Evolutionary conservation across 2,797 vertebrate genomes (phyloP), one percentile per base, ranked within the genome.

Genomic region (Poecilia velifera): DNA sequence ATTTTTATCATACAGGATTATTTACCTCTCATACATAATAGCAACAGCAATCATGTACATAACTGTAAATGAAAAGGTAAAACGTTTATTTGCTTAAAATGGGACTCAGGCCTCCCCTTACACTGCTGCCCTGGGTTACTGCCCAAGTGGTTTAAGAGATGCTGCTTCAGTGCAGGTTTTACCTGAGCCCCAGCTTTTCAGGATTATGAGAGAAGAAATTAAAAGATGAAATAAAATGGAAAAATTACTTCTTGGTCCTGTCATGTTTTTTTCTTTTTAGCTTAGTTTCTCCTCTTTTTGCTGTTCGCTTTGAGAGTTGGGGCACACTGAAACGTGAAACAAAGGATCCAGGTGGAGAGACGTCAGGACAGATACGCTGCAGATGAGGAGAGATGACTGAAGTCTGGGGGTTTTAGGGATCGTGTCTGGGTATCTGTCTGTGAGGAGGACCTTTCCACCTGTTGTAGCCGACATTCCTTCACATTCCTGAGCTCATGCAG

Each of bases 401-500:
- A 72, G 25, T 71, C 20, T 34, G 1, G 41, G 31, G 36, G 31
- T 28, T 74, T 79, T 53, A 76, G 49, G 57, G 57, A 64, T 74
- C 82, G 77, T 83, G 83, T 89, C 71, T 85, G 81, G 80, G 82
- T 82, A 83, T 90, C 85, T 86, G 74, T 90, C 81, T 85, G 82
- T 73, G 76, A 82, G 80, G 83, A 87, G 83, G 73, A 91, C 87
- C 88, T 85, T 79, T 85, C 87, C 93, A 94, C 93, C 92, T 93
- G 94, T 87, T 68, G 47, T 31, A 83, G 82, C 46, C 85, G 70
- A 92, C 90, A 94, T 94, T 94, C 93, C 89, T 84, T 84, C 77
- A 87, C 89, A 93, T 94, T 94, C 93, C 90, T 84, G 83, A 82
- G 79, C 84, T 84, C 82, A 82, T 72, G 71, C 74, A 84, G 89